These are phyloP conservation scores for Augochlorella aurata DNA, from an alignment of 2,888 invertebrate genomes.

Conservation along the genomic window DNA sequence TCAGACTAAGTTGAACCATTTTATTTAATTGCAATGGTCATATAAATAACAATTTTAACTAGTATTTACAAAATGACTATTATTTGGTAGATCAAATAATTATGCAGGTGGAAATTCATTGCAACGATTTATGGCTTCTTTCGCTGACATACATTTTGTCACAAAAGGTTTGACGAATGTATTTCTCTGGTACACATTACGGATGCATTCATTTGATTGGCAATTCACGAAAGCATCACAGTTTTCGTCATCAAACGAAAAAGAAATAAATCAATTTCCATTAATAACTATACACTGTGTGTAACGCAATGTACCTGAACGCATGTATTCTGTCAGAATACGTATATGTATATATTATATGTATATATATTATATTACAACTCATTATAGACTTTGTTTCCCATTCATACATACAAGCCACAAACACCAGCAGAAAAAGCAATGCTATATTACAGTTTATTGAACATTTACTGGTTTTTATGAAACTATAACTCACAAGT, in stretches of 20 bases:
- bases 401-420: slow-evolving; percentile 10
- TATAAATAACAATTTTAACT: slow-evolving; percentile 58
- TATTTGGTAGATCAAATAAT: slow-evolving; percentile 40
- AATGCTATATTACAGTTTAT: slow-evolving; percentile 33
- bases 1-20: slow-evolving; percentile 48
- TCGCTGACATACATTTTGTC: slow-evolving; percentile 25
- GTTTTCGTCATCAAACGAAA: slow-evolving; percentile 6
- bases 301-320: not conserved
- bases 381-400: slow-evolving; percentile 9
- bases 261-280: not conserved
- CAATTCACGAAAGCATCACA: slow-evolving; percentile 51
- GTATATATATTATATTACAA: slow-evolving; percentile 13
- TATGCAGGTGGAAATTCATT: slow-evolving; percentile 40
- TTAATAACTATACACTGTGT: slow-evolving; percentile 5
- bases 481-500: slow-evolving; percentile 2
- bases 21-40: slow-evolving; percentile 45
- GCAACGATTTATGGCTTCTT: slow-evolving; percentile 49
- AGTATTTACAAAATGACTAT: slow-evolving; percentile 49
- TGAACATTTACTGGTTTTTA: slow-evolving; percentile 25
- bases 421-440: slow-evolving; percentile 23
- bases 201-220: slow-evolving; percentile 36
- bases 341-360: not conserved
- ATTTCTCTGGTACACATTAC: slow-evolving; percentile 11
- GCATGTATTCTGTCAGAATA: not conserved
- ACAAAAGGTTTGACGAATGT: slow-evolving; percentile 27